These are phyloP conservation scores for Verasper variegatus DNA, from an alignment of 2,113 vertebrate species.

Conservation along the genomic window DNA sequence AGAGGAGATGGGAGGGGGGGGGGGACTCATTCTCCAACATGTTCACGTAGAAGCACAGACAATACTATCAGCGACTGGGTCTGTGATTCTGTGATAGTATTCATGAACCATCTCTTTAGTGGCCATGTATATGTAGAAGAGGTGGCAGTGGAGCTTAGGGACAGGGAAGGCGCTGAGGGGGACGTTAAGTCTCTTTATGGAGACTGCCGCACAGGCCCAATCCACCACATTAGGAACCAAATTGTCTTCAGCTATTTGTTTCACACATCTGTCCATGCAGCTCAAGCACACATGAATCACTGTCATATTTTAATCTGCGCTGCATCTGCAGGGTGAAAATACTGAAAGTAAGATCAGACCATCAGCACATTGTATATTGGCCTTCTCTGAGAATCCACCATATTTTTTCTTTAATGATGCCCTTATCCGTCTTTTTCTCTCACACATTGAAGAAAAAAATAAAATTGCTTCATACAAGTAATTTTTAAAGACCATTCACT, in stretches of 20 bases:
- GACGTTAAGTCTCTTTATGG: conserved; percentile 64
- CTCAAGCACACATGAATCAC: conserved; percentile 51
- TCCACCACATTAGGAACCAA: conserved; percentile 61
- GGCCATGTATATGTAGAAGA: conserved; percentile 74
- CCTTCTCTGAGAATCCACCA: conserved; percentile 3
- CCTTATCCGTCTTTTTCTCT: background rate
- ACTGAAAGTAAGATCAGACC: background rate
- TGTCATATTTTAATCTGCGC: conserved; percentile 56
- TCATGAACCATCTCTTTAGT: conserved; percentile 66
- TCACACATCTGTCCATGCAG: conserved; percentile 47
- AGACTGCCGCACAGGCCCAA: conserved; percentile 61
- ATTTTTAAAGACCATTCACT: conserved; percentile 28
- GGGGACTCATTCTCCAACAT: conserved; percentile 39
- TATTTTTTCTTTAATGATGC: conserved; percentile 22
- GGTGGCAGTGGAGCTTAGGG: conserved; percentile 43
- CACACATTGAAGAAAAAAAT: too few relatives aligned
- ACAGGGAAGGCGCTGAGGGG: conserved; percentile 44
- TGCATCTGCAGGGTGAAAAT: conserved; percentile 22
- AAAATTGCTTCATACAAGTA: background rate
- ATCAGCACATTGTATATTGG: background rate
- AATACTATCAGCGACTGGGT: conserved; percentile 29
- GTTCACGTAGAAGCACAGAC: conserved; percentile 44
- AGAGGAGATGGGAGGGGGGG: conserved; percentile 17
- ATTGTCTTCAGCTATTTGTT: conserved; percentile 58
- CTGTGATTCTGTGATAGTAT: conserved; percentile 65